Conservation (phyloP, 1,140 invertebrate species). For the Drosophila mojavensis region DNA sequence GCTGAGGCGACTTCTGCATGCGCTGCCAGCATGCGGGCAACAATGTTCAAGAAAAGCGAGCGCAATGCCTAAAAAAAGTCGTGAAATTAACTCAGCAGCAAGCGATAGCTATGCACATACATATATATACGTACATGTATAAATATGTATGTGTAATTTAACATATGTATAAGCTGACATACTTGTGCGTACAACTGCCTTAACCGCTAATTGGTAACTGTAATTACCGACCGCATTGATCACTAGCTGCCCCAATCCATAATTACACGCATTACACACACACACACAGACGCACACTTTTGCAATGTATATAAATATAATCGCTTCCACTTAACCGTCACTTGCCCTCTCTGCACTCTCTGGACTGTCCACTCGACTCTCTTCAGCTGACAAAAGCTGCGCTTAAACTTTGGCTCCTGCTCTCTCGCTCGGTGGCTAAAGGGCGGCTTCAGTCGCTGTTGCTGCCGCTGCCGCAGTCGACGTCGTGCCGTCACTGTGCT, state of each 20-base stretch:
- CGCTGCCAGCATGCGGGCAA: constrained; percentile 34
- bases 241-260: constrained; percentile 26
- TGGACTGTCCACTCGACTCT: not conserved
- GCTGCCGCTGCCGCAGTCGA: not conserved
- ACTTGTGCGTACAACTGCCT: constrained; percentile 8
- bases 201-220: constrained; percentile 33
- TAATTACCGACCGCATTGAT: constrained; percentile 42
- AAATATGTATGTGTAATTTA: constrained; percentile 3
- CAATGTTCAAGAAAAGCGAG: constrained; percentile 8
- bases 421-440: constrained; percentile 6
- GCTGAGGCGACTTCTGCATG: constrained; percentile 42
- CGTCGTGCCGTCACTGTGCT: not conserved
- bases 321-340: constrained; percentile 25
- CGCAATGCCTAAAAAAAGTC: constrained; percentile 4
- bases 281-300: not conserved
- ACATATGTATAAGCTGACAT: constrained; percentile 3
- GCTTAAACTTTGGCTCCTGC: constrained; percentile 29
- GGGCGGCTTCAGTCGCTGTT: constrained; percentile 1
- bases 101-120: constrained; percentile 14
- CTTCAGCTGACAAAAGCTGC: constrained; percentile 17
- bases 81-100: constrained; percentile 14
- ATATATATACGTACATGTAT: not conserved
- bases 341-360: not conserved
- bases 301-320: constrained; percentile 26
- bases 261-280: constrained; percentile 22